A percentile compares a stretch with the other conserved stretches of the same genome.
phyloP scores from a whole-genome alignment of 2,888 invertebrate species.

The Tuberolachnus salignus region DNA sequence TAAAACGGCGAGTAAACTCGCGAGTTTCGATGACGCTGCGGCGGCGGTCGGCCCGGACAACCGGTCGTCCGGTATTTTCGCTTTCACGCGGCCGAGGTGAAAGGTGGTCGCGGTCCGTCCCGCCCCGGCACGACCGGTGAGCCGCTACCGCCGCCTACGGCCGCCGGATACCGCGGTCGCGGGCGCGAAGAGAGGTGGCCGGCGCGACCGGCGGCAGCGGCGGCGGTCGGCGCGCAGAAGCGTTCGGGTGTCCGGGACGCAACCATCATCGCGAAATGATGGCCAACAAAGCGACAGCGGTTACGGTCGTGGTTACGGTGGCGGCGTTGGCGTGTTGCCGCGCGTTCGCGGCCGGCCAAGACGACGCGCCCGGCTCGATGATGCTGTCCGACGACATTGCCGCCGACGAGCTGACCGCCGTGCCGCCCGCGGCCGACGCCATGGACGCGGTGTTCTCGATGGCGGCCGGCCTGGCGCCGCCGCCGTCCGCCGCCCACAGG shows the following conservation, averaged over 20 bases:
- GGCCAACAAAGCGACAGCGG: constrained; percentile 8
- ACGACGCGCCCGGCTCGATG: background rate
- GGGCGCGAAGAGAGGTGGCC: background rate
- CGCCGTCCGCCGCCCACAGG: background rate
- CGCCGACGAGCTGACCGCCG: constrained; percentile 14
- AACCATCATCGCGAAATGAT: constrained; percentile 38
- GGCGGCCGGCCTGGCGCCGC: background rate
- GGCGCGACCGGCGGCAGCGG: background rate
- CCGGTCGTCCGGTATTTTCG: constrained; percentile 47
- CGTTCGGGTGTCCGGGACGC: constrained; percentile 44
- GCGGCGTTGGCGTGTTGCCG: background rate
- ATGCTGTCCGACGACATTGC: background rate
- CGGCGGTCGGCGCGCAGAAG: constrained; percentile 1
- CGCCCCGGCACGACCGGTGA: background rate
- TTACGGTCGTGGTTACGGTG: background rate
- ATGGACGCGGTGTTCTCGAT: background rate
- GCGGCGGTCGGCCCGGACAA: background rate
- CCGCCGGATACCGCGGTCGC: background rate
- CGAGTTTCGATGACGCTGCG: no score
- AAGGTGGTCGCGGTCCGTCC: constrained; percentile 15
- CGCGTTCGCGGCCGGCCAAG: constrained; percentile 2
- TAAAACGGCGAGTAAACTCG: no score
- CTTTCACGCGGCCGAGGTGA: constrained; percentile 48
- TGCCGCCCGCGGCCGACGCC: background rate
- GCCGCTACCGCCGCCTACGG: background rate